Evolutionary conservation across 2,888 invertebrate species (phyloP), one percentile per base, ranked within the genome.

Genomic region (Octonoba sinensis): DNA sequence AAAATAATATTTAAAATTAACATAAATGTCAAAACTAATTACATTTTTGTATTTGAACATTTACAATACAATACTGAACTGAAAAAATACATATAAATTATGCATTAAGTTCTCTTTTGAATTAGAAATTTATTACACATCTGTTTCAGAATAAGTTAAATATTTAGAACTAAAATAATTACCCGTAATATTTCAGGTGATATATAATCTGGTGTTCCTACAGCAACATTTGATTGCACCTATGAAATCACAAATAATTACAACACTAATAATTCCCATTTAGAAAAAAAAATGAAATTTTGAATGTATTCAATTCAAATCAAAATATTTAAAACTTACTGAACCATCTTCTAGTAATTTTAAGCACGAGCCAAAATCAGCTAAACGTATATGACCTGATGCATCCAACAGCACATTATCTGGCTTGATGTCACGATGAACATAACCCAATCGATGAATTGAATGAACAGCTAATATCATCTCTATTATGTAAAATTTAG

Each of bases 141-240:
- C 27, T 27, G 27, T 6, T 27, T 27, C 27, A 3, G 2, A 27
- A 27, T 6, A 27, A n/a, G 6, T 8, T 11, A 36, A 36, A 11
- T 18, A 64, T 16, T 16, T 46, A n/a, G 44, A 64, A 64, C n/a
- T 3, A 44, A 65, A n/a, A 20, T 1, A 65, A 20, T 73, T 77
- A 77, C 83, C 75, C 83, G 71, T 49, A 83, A 51, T 57, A 99
- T 99, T 91, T 99, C 99, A 1, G 99, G 99, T 49, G 98, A 98
- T 87, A 99, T 99, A 89, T 99, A 99, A 90, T 99, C 99, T 0
- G 99, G 99, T 1, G 99, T 99, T 46, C 99, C 99, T 57, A 99
- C 99, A 24, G 99, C 99, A 3, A 99, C 79, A 79, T 83, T 83
- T 36, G 83, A 83, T 36, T 83, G 83, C 16, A 83, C 83, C 83